Evolutionary conservation across 2,888 invertebrate genomes (phyloP).

Genomic region (Heliconius cydno): DNA sequence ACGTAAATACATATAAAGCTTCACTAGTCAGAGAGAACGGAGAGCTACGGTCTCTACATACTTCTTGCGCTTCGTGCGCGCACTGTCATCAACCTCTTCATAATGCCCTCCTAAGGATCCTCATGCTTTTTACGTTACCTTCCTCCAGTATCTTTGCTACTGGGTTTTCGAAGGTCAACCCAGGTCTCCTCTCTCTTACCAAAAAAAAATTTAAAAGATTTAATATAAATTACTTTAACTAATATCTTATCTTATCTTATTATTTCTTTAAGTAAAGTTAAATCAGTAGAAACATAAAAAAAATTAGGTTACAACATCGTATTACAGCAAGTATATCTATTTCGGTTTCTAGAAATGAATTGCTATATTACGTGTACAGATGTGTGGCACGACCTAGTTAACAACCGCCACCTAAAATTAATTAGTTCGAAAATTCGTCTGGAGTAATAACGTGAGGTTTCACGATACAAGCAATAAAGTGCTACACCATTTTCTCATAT

Average conservation of each 20-base stretch:
- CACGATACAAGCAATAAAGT: slow-evolving; percentile 12
- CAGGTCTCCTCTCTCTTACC: too few species aligned
- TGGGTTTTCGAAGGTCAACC: too few species aligned
- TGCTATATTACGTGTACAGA: slow-evolving; percentile 10
- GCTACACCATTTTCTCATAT: background rate
- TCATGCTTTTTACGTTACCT: too few species aligned
- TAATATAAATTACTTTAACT: background rate
- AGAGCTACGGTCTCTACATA: too few species aligned
- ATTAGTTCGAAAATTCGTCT: slow-evolving; percentile 22
- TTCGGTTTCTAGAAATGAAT: slow-evolving; percentile 9
- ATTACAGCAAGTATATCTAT: slow-evolving; percentile 5
- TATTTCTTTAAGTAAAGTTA: too few species aligned
- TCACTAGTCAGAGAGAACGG: too few species aligned
- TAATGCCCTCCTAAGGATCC: too few species aligned
- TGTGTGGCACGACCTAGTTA: slow-evolving; percentile 18
- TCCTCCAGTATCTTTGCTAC: too few species aligned
- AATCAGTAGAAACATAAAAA: background rate
- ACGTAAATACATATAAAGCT: too few species aligned
- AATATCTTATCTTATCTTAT: background rate
- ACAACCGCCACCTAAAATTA: slow-evolving; percentile 23
- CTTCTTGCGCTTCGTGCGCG: too few species aligned
- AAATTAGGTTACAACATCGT: background rate
- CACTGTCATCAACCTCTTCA: too few species aligned
- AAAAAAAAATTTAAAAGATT: background rate
- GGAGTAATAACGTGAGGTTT: slow-evolving; percentile 13